A percentile compares a stretch with the other conserved stretches of the same genome.
Evolutionary conservation across 2,888 invertebrate genomes (phyloP).

Genomic region (Zhuqinia jingwanae): DNA sequence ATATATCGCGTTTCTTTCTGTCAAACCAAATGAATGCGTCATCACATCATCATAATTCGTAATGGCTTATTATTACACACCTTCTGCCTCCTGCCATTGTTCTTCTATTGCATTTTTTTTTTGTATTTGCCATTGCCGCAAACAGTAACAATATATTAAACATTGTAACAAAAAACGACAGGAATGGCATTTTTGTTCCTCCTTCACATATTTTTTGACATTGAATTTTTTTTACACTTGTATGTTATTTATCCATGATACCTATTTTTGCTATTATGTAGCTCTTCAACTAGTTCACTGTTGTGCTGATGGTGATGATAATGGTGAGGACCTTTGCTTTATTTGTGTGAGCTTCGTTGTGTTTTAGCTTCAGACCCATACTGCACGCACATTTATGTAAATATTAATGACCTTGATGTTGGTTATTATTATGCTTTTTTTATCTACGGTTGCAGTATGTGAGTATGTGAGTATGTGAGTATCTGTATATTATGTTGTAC

Average conservation of each 20-base stretch:
- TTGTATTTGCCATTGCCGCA: not conserved
- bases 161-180: not conserved
- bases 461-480: no score
- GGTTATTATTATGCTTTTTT: not conserved
- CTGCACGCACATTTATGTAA: conserved; percentile 25
- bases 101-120: conserved; percentile 21
- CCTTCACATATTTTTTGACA: conserved; percentile 31
- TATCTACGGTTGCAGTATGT: not conserved
- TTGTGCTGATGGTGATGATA: not conserved
- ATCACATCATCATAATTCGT: conserved; percentile 12
- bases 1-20: not conserved
- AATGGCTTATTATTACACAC: conserved; percentile 15
- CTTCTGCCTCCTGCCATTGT: no score
- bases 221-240: conserved; percentile 18
- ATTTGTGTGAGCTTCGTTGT: not conserved
- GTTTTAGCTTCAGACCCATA: not conserved
- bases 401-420: conserved; percentile 34
- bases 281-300: conserved; percentile 40
- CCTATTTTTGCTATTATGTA: not conserved
- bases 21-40: conserved; percentile 29
- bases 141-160: not conserved
- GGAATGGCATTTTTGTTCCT: conserved; percentile 14
- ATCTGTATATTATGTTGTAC: not conserved
- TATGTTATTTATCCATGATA: not conserved
- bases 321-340: not conserved